Evolutionary conservation across 2,888 invertebrate genomes (phyloP), one percentile per base, ranked within the genome.

Genomic region (Lasioglossum villosulum): DNA sequence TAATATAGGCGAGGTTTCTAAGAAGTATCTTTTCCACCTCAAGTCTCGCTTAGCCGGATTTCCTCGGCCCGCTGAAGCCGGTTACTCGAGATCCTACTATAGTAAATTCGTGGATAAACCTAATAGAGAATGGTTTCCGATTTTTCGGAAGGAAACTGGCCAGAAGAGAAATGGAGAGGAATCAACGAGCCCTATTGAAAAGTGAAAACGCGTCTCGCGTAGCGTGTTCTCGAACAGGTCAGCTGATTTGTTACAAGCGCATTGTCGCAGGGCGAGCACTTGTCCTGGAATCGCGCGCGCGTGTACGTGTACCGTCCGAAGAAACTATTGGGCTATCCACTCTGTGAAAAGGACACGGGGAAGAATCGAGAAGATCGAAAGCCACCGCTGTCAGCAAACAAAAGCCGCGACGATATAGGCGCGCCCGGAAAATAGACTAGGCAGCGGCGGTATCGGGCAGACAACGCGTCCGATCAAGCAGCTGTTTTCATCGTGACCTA

Each of bases 401-500:
- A 83, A 75, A 52, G 81, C 34, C 23, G 39, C 34, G 59, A 19
- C 34, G 63, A 4, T 66, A 63, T 27, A 80, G 81, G 71, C 37
- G 27, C 63, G 70, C 52, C 81, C 12, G 63, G 71, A 34, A 68
- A 80, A 80, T 59, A 75, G 80, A 75, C 34, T 81, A 45, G 80
- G 68, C 27, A 39, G 39, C 42, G 66, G 39, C 63, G 37, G 37
- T 37, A 63, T 16, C 16, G 66, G 23, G 34, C 63, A n/a, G n/a
- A n/a, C 63, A 83, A 80, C 72, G 45, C 48, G 76, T 73, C 68
- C 76, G 81, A 83, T 81, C 81, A 66, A 73, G 59, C 83, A 73
- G 66, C 66, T 63, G 81, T 74, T 83, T 81, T 66, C 82, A 82
- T 52, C 63, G 71, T 74, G 83, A 82, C 76, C 83, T 73, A 77